These are phyloP conservation scores for Polydesmus complanatus DNA, from an alignment of 2,888 invertebrate species.

Conservation along the genomic window DNA sequence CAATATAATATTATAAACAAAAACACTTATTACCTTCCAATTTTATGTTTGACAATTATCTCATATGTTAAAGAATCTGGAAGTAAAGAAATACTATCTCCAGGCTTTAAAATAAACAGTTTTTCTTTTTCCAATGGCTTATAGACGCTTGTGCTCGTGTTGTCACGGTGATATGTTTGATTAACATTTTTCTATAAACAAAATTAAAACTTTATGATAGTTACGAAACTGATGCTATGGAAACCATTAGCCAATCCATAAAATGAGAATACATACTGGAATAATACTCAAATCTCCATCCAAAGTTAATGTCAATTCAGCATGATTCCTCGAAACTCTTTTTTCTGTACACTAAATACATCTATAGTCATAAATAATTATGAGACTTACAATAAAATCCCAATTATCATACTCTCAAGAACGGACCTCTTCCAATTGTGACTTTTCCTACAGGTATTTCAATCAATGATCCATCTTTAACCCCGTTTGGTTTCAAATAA, in stretches of 20 bases:
- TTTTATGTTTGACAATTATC: conserved; percentile 21
- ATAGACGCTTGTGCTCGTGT: conserved; percentile 22
- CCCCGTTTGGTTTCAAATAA: neutral
- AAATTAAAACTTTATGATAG: neutral
- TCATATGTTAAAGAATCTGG: conserved; percentile 31
- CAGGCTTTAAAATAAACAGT: conserved; percentile 28
- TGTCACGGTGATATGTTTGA: conserved; percentile 30
- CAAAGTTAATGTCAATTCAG: conserved; percentile 29
- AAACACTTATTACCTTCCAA: neutral
- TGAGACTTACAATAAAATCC: neutral
- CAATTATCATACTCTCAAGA: neutral
- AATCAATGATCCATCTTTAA: neutral
- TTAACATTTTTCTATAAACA: conserved; percentile 33
- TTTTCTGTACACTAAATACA: conserved; percentile 32
- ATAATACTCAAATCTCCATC: conserved; percentile 31
- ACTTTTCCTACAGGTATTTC: neutral
- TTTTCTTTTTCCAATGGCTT: conserved; percentile 30
- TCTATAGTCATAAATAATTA: neutral
- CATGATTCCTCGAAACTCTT: conserved; percentile 35
- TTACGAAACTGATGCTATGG: neutral
- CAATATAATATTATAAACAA: too few relatives aligned
- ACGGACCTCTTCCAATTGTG: neutral
- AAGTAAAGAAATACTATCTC: conserved; percentile 32
- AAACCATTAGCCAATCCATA: conserved; percentile 5
- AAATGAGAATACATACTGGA: conserved; percentile 28